Evolutionary conservation across 1,140 invertebrate species (phyloP), one percentile per base, ranked within the genome.

Genomic region (Nixonia krombeini): DNA sequence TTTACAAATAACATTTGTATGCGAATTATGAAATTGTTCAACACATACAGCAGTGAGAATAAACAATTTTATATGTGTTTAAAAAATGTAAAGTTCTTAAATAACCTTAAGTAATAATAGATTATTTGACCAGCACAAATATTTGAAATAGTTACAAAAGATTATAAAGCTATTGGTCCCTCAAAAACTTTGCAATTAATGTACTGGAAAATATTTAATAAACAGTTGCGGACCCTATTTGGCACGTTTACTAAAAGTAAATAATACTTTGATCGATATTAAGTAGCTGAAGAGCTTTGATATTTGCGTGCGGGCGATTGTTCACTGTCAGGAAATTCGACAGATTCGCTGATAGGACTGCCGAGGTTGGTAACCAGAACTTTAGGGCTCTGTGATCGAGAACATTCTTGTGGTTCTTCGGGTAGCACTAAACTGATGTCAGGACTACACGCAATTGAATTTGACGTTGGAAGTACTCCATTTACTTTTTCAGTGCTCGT

Each of bases 201-300:
- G 35, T 18, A 17, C 31, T 38, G 41, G 33, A 46, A 50, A 44
- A 47, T 18, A 58, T 21, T 35, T 28, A 37, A 31, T 51, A 55
- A 67, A 72, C 53, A 45, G 47, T 65, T 66, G 65, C 68, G 50
- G 70, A 66, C 59, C 73, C 52, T 50, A 26, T 75, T 80, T 78
- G 75, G 77, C 76, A 79, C 78, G 57, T 66, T 62, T 56, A 70
- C 71, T 72, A 73, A 15, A 47, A 49, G n/a, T n/a, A 25, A 52
- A 49, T 49, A 70, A 74, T 67, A 75, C 53, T 44, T 38, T 29
- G 44, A 55, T 64, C 50, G 45, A 69, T 51, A 73, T 73, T 69
- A 73, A 51, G 62, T 41, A 50, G 35, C 41, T 8, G 62, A 42
- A 37, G 57, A 38, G 63, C n/a, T 53, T 18, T 47, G 28, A 67